phyloP scores from a whole-genome alignment of 2,113 vertebrate genomes.

The Anolis carolinensis region DNA sequence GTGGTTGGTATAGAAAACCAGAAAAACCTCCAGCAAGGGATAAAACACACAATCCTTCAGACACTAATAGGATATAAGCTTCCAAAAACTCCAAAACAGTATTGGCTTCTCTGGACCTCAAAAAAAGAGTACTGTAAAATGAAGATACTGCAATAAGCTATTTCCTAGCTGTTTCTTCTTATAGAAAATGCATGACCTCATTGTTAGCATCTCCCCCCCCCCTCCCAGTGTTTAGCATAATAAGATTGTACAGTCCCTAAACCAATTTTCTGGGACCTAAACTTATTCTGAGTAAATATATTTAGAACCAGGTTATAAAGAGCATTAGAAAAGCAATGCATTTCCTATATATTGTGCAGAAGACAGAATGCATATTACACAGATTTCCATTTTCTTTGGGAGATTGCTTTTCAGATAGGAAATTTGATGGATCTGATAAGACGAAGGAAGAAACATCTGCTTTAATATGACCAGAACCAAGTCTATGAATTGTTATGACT shows the following conservation, averaged over 20 bases:
- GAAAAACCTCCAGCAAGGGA: slow-evolving; percentile 13
- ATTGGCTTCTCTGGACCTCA: neutral
- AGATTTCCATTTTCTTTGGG: neutral
- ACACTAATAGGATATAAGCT: neutral
- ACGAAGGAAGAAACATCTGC: neutral
- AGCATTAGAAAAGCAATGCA: neutral
- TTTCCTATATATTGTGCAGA: neutral
- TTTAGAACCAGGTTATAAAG: neutral
- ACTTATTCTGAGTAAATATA: neutral
- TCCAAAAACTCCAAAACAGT: neutral
- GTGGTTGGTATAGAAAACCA: slow-evolving; percentile 36
- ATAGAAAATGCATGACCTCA: neutral
- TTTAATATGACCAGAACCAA: neutral
- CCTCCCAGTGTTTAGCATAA: neutral
- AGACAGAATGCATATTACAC: neutral
- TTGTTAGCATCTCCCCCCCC: neutral
- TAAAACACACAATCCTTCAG: neutral
- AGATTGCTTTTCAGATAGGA: neutral
- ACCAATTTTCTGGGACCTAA: neutral
- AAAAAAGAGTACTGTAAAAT: neutral
- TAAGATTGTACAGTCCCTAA: neutral
- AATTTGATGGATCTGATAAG: slow-evolving; percentile 3
- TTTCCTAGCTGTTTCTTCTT: neutral
- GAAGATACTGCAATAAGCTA: neutral
- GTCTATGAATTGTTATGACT: slow-evolving; percentile 22